phyloP scores from a whole-genome alignment of 2,888 invertebrate species.

The Galerucella nymphaeae region DNA sequence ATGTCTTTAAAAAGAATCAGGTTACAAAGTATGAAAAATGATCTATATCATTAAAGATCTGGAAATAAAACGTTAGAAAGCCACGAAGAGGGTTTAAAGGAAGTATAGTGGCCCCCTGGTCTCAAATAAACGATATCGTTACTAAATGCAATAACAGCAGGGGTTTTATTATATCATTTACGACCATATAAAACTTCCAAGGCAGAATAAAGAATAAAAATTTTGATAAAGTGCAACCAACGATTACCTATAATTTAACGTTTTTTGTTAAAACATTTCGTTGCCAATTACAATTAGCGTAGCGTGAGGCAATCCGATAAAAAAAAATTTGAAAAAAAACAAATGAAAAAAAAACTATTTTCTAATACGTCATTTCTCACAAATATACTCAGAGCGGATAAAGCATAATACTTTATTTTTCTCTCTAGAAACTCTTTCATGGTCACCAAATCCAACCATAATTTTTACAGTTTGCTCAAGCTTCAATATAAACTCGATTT shows the following conservation, averaged over 20 bases:
- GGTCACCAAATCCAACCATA: constrained; percentile 20
- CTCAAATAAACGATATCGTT: constrained; percentile 15
- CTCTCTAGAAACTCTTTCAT: constrained; percentile 4
- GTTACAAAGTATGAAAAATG: constrained; percentile 20
- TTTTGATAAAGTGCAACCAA: constrained; percentile 35
- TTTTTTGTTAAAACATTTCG: constrained; percentile 33
- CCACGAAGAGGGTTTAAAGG: constrained; percentile 5
- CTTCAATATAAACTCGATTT: background rate
- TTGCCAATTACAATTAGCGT: constrained; percentile 35
- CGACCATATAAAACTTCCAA: constrained; percentile 36
- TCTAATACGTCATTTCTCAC: background rate
- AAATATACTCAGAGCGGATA: background rate
- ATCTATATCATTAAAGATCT: constrained; percentile 16
- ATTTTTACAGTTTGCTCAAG: constrained; percentile 4
- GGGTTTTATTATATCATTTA: constrained; percentile 37
- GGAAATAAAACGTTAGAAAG: constrained; percentile 7
- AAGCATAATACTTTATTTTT: background rate
- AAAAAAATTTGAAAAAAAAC: constrained; percentile 18
- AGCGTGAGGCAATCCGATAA: background rate
- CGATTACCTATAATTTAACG: constrained; percentile 34
- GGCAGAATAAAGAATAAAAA: constrained; percentile 34
- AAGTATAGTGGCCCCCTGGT: constrained; percentile 11
- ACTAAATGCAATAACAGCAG: constrained; percentile 18
- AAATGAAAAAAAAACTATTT: background rate
- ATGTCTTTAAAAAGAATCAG: constrained; percentile 18